Conservation (phyloP, 2,113 vertebrate species). For the Ciconia boyciana region DNA sequence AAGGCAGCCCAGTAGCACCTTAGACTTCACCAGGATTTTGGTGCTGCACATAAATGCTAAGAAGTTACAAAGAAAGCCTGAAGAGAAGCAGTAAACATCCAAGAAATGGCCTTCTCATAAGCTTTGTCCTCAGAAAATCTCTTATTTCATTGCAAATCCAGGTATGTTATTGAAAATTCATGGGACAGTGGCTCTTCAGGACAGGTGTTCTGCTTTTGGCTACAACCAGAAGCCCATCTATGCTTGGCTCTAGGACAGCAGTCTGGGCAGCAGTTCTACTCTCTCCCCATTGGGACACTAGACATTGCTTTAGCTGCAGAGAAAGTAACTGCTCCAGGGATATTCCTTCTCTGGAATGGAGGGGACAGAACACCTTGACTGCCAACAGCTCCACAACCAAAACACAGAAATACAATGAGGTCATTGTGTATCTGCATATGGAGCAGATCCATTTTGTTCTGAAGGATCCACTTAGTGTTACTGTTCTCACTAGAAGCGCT, state of each 20-base stretch:
- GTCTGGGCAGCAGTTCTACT: neutral
- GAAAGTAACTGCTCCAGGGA: neutral
- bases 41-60: slow-evolving; percentile 29
- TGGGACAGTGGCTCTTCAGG: neutral
- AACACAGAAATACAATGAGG: neutral
- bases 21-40: slow-evolving; percentile 5
- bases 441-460: neutral
- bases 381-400: neutral
- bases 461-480: neutral
- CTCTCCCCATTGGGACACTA: neutral
- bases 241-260: neutral
- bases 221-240: neutral
- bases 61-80: neutral
- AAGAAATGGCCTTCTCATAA: slow-evolving; percentile 14
- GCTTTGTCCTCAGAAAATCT: slow-evolving; percentile 26
- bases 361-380: neutral
- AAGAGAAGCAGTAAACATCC: neutral
- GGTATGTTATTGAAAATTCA: neutral
- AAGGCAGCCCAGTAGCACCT: neutral
- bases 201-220: neutral
- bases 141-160: slow-evolving; percentile 35
- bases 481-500: neutral
- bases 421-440: neutral
- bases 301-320: neutral
- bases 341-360: neutral